These are phyloP conservation scores for Prunella fulvescens DNA, from an alignment of 2,113 vertebrate genomes.

Conservation along the genomic window DNA sequence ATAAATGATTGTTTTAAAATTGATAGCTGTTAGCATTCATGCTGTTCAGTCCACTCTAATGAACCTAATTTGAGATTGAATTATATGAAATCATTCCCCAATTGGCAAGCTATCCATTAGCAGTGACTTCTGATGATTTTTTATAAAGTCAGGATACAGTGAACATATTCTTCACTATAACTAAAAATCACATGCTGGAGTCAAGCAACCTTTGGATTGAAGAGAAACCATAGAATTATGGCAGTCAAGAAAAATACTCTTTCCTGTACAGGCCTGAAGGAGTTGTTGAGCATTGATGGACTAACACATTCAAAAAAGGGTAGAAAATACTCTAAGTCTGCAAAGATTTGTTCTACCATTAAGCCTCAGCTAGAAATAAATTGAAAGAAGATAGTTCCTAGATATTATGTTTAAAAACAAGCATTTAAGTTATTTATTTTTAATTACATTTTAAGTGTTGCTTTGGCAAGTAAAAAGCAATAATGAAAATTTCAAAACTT, in stretches of 20 bases:
- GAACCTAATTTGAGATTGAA: neutral
- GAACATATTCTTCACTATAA: neutral
- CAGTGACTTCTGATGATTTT: neutral
- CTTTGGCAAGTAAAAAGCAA: neutral
- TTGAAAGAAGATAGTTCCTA: neutral
- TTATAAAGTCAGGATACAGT: neutral
- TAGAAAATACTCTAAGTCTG: neutral
- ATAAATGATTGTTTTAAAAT: neutral
- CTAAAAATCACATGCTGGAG: neutral
- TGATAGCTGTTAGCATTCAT: neutral
- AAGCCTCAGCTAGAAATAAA: neutral
- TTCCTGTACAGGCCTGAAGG: neutral
- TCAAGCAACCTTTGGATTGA: neutral
- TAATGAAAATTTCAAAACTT: neutral
- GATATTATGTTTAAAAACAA: neutral
- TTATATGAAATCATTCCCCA: neutral
- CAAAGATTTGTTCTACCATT: neutral
- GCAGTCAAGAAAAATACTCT: neutral
- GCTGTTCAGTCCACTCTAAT: neutral
- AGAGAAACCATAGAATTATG: neutral
- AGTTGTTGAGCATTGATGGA: neutral
- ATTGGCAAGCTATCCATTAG: neutral
- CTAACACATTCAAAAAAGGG: neutral
- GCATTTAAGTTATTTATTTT: neutral
- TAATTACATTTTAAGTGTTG: neutral